These are phyloP conservation scores for Notothenia rossii DNA, from an alignment of 2,113 vertebrate species.

Conservation along the genomic window DNA sequence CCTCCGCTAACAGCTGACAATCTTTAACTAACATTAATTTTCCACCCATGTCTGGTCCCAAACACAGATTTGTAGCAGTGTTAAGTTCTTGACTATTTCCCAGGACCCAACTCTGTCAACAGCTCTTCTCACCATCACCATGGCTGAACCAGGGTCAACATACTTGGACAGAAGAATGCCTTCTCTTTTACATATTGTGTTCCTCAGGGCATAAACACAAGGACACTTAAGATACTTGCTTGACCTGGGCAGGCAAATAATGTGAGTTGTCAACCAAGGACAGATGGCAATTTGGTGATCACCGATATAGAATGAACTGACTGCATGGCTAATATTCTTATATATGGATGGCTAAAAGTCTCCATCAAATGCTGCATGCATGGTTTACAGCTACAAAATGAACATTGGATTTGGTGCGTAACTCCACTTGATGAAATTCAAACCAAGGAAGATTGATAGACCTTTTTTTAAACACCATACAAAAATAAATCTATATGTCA, in stretches of 20 bases:
- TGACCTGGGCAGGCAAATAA: conserved; percentile 19
- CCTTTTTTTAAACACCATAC: too few relatives aligned
- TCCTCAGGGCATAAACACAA: conserved; percentile 1
- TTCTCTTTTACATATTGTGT: conserved; percentile 1
- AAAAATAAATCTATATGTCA: neutral
- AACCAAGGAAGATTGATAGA: neutral
- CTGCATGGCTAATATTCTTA: neutral
- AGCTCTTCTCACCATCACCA: neutral
- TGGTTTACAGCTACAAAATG: neutral
- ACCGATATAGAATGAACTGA: neutral
- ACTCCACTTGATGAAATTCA: neutral
- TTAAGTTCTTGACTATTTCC: conserved; percentile 10
- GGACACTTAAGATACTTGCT: neutral
- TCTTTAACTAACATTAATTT: neutral
- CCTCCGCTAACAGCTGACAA: neutral
- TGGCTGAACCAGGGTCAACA: conserved; percentile 7
- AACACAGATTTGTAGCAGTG: neutral
- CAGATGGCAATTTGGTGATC: neutral
- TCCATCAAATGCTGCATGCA: neutral
- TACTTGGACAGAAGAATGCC: conserved; percentile 2
- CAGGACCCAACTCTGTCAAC: conserved; percentile 6
- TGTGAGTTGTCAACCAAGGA: neutral
- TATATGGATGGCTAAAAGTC: neutral
- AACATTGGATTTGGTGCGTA: neutral
- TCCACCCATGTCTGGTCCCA: neutral